Evolutionary conservation across 2,888 invertebrate species (phyloP), one percentile per base, ranked within the genome.

Genomic region (Mystacides longicornis): DNA sequence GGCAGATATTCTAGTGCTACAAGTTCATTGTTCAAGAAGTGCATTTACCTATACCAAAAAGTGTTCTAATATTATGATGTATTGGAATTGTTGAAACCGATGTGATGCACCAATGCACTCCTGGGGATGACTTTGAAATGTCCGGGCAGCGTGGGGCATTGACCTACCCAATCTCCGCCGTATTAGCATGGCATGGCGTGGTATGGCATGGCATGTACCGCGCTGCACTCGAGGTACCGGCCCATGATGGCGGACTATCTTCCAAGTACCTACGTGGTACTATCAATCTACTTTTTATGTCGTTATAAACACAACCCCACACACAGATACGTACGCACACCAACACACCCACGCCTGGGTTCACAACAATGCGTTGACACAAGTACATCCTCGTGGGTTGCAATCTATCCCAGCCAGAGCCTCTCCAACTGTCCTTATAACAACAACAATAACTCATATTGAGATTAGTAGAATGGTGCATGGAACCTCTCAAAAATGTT

Each of bases 151-250:
- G 70, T 49, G 71, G 77, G 76, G 69, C 77, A 75, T 70, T 73
- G 77, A 77, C 77, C 77, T 75, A 72, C 73, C 77, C 77, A 76
- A 77, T 77, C 77, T 76, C 75, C 71, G 71, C 70, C 70, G 75
- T 77, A 77, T 77, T 77, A 76, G 75, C 77, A 76, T 76, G 72
- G 74, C 76, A 74, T 37, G 37, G 37, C 14, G 16, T 37, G 14
- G 37, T 37, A 37, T 37, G 11, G 11, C 11, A 27, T 27, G 27
- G 7, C n/a, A n/a, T 7, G 27, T 16, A 23, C 23, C 52, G 37
- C n/a, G 20, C 47, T 19, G 3, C 47, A 19, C 11, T 20, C 16
- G 9, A 22, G 49, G 23, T 3, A 52, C 16, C 14, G 14, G 37
- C n/a, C 37, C 14, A 37, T 37, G 37, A 56, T 56, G 56, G 57